Evolutionary conservation across 1,140 invertebrate species (phyloP), one percentile per base, ranked within the genome.

Genomic region (Megalopta genalis): DNA sequence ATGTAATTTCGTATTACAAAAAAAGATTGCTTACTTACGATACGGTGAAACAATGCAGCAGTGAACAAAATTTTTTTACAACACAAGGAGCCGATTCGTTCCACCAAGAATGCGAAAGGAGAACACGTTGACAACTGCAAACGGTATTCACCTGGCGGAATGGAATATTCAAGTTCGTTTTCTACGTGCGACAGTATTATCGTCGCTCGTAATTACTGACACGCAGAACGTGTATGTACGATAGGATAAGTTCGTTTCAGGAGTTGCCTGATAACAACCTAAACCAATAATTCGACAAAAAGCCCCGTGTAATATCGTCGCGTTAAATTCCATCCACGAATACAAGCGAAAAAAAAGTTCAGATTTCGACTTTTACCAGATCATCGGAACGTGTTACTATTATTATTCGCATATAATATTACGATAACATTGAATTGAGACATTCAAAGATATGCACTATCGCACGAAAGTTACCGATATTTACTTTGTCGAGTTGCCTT

Each of bases 131-230:
- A 64, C 77, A 73, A 85, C 66, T 84, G 73, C 82, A 64, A 54
- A 72, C 82, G 67, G 49, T 77, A 82, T 87, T 80, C 88, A 90
- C 89, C 90, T 90, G 88, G 85, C 83, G 72, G 86, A 87, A 88
- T 90, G 88, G 87, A 77, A 86, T 89, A 89, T 91, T 87, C 89
- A 83, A 84, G 86, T 88, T 88, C 86, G 86, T 88, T 90, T 90
- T 86, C 87, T 78, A 87, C 86, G 87, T 85, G 87, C 81, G 79
- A 82, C 84, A 75, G 87, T 85, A 86, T 85, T 90, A 90, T 90
- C 89, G 80, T 86, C 69, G 85, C 57, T 77, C 81, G 87, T 90
- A 91, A 91, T 91, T 91, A 90, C 88, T 83, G 82, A 86, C 87
- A 86, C 88, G 86, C 81, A 82, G 82, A 88, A 89, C 87, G 85